Base-by-base conservation (phyloP, 2,113 vertebrate species). In the Pachypanchax playfairii region DNA sequence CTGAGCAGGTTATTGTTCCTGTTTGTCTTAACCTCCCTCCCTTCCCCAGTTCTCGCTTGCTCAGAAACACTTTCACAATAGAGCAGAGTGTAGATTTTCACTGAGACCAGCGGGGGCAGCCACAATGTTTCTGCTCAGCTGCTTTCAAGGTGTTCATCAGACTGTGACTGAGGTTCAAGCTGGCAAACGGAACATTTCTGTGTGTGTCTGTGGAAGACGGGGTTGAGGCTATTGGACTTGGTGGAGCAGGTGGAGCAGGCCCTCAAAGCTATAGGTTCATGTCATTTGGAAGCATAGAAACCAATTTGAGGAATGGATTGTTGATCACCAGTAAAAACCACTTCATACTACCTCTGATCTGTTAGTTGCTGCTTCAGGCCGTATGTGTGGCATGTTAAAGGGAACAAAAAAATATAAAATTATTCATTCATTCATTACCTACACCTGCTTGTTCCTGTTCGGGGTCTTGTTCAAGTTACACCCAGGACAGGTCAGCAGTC, bases 321-420 rank as follows among this genome's bases (percentile, higher is more conserved):
- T 88, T 75, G 77, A 88, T 91, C 82, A 75, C 61, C 48, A 72
- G 57, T 71, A 75, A 84, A 80, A 77, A 59, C 79, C 65, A 70
- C 51, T 70, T 75, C 75, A 61, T 41, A 41, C 50, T 54, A 51
- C 55, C 64, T 52, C 56, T 68, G 48, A 42, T 36, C 11, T 35
- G 33, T n/a, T n/a, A n/a, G n/a, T n/a, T n/a, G n/a, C n/a, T n/a
- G n/a, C n/a, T n/a, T n/a, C n/a, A n/a, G n/a, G n/a, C n/a, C n/a
- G n/a, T n/a, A n/a, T n/a, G n/a, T n/a, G n/a, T n/a, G n/a, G n/a
- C n/a, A n/a, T n/a, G n/a, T n/a, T n/a, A n/a, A n/a, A n/a, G n/a
- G n/a, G n/a, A n/a, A n/a, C n/a, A n/a, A n/a, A n/a, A n/a, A n/a
- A n/a, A n/a, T n/a, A n/a, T n/a, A n/a, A n/a, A n/a, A n/a, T n/a